phyloP scores from a whole-genome alignment of 2,113 vertebrate genomes.

The Phalacrocorax aristotelis region DNA sequence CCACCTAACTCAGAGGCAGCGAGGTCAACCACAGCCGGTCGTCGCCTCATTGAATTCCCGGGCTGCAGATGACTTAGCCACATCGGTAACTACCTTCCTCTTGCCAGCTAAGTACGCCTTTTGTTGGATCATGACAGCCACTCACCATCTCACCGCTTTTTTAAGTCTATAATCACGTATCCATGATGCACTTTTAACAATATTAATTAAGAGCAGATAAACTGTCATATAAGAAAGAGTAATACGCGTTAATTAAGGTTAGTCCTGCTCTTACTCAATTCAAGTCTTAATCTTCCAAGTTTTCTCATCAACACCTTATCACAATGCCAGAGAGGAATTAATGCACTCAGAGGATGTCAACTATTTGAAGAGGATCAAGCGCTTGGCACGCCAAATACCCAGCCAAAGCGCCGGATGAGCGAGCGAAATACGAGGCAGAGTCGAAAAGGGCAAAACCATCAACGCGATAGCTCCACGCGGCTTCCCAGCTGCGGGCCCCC shows the following conservation, averaged over 20 bases:
- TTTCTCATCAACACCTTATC: background rate
- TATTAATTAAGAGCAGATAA: background rate
- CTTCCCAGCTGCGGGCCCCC: fast-evolving
- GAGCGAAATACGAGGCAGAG: background rate
- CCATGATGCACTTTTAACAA: background rate
- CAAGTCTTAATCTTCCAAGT: background rate
- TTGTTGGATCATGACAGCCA: background rate
- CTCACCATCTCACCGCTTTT: background rate
- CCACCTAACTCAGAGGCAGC: background rate
- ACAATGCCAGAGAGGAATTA: background rate
- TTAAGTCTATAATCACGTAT: background rate
- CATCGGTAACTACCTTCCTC: background rate
- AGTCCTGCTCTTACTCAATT: background rate
- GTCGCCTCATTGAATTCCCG: background rate
- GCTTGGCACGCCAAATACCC: background rate
- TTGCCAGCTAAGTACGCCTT: background rate
- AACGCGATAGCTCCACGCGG: fast-evolving
- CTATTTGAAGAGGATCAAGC: background rate
- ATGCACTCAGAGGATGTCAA: background rate
- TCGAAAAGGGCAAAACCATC: background rate
- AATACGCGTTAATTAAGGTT: background rate
- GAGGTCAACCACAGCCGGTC: background rate
- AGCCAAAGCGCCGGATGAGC: background rate
- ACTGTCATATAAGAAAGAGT: background rate
- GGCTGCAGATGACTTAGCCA: background rate